These are phyloP conservation scores for Protonibea diacanthus DNA, from an alignment of 2,797 vertebrate genomes.

Conservation along the genomic window DNA sequence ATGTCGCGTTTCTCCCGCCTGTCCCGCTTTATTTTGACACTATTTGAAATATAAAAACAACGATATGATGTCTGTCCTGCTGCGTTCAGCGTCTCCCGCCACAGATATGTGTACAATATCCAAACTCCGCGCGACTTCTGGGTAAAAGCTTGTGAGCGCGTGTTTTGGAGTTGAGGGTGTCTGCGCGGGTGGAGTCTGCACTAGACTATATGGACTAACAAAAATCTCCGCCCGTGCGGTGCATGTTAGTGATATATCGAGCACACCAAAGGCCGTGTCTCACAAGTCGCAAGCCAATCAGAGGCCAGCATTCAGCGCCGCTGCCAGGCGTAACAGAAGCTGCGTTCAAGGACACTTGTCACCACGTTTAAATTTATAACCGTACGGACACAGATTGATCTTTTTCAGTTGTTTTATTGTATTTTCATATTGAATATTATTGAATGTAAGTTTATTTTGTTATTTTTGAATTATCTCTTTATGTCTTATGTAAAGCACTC, in stretches of 20 bases:
- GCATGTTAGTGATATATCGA: rapidly evolving
- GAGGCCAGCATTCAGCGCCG: not conserved
- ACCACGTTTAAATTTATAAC: not conserved
- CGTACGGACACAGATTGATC: too few species aligned
- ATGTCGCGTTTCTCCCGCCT: not conserved
- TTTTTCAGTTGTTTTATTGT: rapidly evolving
- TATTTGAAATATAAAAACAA: not conserved
- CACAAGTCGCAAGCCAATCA: constrained; percentile 45
- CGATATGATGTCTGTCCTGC: not conserved
- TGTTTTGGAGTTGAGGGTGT: constrained; percentile 10
- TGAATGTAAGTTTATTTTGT: not conserved
- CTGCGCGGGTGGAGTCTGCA: not conserved
- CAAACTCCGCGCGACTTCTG: constrained; percentile 57
- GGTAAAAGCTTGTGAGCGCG: not conserved
- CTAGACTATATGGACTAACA: rapidly evolving
- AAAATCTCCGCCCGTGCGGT: constrained; percentile 8
- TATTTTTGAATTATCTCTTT: not conserved
- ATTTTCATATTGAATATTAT: not conserved
- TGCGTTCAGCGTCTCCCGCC: constrained; percentile 67
- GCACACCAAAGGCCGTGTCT: rapidly evolving
- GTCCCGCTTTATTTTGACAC: not conserved
- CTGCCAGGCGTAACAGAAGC: not conserved
- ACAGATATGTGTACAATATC: constrained; percentile 23
- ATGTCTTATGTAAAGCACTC: not conserved
- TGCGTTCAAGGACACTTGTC: constrained; percentile 56